Base-by-base conservation (phyloP, 1,140 invertebrate genomes). In the Probaryconus sp. region DNA sequence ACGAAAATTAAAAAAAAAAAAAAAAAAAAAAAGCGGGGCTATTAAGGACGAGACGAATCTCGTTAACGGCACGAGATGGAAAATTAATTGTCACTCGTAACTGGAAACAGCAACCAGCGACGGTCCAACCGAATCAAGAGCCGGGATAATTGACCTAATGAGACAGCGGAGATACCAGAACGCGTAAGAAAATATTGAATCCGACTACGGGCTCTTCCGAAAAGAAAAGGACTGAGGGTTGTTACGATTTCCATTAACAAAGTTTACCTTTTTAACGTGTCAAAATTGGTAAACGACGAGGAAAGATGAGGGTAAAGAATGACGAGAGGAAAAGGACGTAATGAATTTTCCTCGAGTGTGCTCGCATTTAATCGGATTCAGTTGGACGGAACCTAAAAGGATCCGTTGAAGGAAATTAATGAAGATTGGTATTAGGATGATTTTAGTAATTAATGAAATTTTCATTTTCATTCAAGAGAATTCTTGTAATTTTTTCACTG, bases 21-120 rank as follows among this genome's bases (percentile, higher is more conserved):
- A 42, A 60, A 73, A 61, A 73, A 37, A 65, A 55, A 45, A 45
- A 35, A 50, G 53, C 28, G 43, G 26, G 24, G 60, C 63, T 72
- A 72, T 64, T 72, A 74, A 67, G 63, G 50, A 48, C 61, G 61
- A 73, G 70, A 73, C 70, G 70, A 73, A 67, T 73, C 70, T 67
- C 70, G 70, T 73, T 67, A 73, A 48, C 48, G 40, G 58, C 37
- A 38, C 38, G 50, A 68, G 63, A 74, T 68, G 55, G 72, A 69
- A 75, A 69, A 69, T 75, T 68, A 68, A 74, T 74, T 68, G 71
- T 47, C 61, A 74, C 60, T 72, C 51, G 51, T 64, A 35, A 56
- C 35, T 60, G 51, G 42, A 45, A 71, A 51, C 58, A 56, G 50
- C 31, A 35, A 53, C 55, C 38, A 40, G 3, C 37, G 64, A 48